These are phyloP conservation scores for Streptopelia turtur DNA, from an alignment of 2,797 vertebrate genomes.

Conservation along the genomic window DNA sequence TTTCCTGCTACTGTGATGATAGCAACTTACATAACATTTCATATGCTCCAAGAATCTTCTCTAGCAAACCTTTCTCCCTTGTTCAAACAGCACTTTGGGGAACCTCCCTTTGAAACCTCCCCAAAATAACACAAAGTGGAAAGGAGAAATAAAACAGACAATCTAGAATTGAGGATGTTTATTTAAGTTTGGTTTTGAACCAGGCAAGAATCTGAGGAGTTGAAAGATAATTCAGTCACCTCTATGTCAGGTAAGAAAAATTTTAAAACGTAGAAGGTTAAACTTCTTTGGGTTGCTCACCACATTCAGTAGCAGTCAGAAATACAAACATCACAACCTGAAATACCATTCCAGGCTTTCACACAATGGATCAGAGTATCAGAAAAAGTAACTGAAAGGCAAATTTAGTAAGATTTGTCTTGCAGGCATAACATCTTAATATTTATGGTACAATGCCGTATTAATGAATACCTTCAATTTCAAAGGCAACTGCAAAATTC, in stretches of 20 bases:
- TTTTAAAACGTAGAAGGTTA: neutral
- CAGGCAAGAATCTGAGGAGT: neutral
- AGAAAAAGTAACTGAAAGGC: neutral
- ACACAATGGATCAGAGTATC: neutral
- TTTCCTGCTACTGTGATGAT: neutral
- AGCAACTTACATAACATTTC: neutral
- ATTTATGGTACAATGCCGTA: neutral
- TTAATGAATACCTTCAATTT: neutral
- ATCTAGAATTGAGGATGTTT: constrained; percentile 6
- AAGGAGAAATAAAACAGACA: constrained; percentile 49
- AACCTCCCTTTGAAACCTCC: neutral
- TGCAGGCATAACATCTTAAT: neutral
- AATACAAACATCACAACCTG: neutral
- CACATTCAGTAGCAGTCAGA: neutral
- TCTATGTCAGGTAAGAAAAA: neutral
- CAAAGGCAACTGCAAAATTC: neutral
- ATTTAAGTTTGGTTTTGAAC: constrained; percentile 4
- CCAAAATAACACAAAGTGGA: neutral
- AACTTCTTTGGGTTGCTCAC: neutral
- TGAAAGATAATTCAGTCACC: neutral
- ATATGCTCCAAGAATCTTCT: neutral
- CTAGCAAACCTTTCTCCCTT: neutral
- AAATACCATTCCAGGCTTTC: neutral
- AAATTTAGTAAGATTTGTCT: neutral
- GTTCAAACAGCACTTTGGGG: neutral